phyloP scores from a whole-genome alignment of 2,113 vertebrate genomes.

The Acanthisitta chloris region DNA sequence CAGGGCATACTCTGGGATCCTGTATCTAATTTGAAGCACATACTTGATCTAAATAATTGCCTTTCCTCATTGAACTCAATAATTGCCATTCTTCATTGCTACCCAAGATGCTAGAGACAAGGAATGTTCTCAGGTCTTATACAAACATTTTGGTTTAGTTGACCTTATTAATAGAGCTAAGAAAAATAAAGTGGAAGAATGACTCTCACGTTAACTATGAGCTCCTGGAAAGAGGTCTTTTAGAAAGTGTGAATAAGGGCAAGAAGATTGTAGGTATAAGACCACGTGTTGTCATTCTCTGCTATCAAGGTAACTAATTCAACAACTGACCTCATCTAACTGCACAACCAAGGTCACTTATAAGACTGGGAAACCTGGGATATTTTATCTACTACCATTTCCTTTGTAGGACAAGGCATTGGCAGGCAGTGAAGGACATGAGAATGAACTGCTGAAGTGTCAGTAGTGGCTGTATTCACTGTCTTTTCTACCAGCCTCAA shows the following conservation, averaged over 20 bases:
- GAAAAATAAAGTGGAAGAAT: neutral
- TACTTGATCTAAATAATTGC: neutral
- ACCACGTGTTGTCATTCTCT: neutral
- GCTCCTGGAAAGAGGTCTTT: neutral
- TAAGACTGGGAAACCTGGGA: neutral
- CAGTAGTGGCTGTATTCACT: neutral
- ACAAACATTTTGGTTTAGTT: neutral
- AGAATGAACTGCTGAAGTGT: neutral
- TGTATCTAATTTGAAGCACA: neutral
- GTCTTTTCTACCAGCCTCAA: neutral
- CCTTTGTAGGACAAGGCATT: neutral
- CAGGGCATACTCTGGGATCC: fast-evolving
- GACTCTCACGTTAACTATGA: neutral
- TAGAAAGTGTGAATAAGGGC: neutral
- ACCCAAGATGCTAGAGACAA: neutral
- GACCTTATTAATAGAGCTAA: neutral
- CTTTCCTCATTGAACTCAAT: neutral
- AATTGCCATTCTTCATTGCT: neutral
- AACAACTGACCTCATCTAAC: neutral
- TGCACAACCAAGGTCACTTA: neutral
- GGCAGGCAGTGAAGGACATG: neutral
- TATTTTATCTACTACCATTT: neutral
- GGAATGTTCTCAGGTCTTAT: neutral
- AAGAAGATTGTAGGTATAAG: neutral
- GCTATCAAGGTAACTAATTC: neutral